Evolutionary conservation across 1,140 invertebrate species (phyloP).

Genomic region (Drosophila athabasca): DNA sequence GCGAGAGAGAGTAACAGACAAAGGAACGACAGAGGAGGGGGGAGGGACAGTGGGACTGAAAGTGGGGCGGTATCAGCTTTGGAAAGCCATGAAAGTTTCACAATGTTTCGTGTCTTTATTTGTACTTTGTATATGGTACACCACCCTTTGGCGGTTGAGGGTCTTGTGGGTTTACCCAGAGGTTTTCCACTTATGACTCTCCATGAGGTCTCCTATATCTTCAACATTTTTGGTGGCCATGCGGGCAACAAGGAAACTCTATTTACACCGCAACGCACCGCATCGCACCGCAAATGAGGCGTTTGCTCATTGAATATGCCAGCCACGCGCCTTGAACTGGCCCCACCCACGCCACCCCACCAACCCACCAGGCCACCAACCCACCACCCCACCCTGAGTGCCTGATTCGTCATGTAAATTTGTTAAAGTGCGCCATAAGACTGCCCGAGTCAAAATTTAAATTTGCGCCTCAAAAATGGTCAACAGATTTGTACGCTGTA

Average conservation of each 20-base stretch:
- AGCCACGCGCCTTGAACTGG: conserved; percentile 33
- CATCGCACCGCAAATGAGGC: not conserved
- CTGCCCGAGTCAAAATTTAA: conserved; percentile 20
- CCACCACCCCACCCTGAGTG: not conserved
- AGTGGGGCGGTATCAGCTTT: too few relatives aligned
- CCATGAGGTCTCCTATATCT: not conserved
- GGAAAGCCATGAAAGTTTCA: too few relatives aligned
- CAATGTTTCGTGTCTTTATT: too few relatives aligned
- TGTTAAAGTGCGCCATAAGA: not conserved
- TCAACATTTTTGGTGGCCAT: not conserved
- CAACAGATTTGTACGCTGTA: conserved; percentile 61
- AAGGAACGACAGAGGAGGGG: not conserved
- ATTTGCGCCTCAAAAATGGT: conserved; percentile 68
- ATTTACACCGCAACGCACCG: not conserved
- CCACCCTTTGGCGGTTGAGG: too few relatives aligned
- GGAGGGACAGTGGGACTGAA: too few relatives aligned
- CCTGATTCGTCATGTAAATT: not conserved
- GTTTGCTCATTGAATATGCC: conserved; percentile 55
- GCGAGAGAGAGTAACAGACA: not conserved
- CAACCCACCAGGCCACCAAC: not conserved
- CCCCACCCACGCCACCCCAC: not conserved
- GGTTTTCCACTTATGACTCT: not conserved
- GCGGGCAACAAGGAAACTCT: not conserved
- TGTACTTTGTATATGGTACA: too few relatives aligned
- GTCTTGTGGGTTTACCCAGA: too few relatives aligned